Base-by-base conservation (phyloP, 2,113 vertebrate genomes). In the Toxostoma redivivum region DNA sequence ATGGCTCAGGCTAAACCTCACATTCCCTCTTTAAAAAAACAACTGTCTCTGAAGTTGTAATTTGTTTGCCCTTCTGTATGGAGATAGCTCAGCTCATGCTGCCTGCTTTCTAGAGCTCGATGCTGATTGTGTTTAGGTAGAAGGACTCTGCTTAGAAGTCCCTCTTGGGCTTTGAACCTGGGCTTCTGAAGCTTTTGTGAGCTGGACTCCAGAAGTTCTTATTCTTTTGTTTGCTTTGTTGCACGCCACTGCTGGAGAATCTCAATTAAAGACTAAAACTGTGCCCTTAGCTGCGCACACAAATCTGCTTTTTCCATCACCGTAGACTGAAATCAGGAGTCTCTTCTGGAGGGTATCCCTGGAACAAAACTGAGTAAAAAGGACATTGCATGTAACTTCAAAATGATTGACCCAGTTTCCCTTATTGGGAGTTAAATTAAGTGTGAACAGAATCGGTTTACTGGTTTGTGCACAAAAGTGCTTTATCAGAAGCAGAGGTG, bases 361-460 rank as follows among this genome's bases (percentile, higher is more conserved):
- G 79, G 74, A 88, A 83, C 58, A 90, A 93, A 96, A 81, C 37
- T 15, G 76, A 73, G 42, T 73, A 28, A 56, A 81, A 88, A 76
- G 72, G 65, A 4, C 73, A 12, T 44, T 81, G 93, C 79, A 62
- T 4, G 8, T 77, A 81, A 70, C 67, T 94, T 95, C 82, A 57
- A 65, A 90, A 58, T 30, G 64, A 56, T 72, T 96, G 88, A 96
- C 93, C 90, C 83, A 81, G 88, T 96, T 96, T 93, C 88, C 86
- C 76, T 86, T 94, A 38, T 67, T 92, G 88, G 90, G 94, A 93
- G 72, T 84, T 88, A 92, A 95, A 92, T 93, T 88, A 93, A 92
- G 85, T 90, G 94, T 94, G 82, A 96, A 90, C 66, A 73, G 77
- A 90, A 76, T 72, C 0, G 0, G 33, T 84, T 92, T 92, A 33